Evolutionary conservation across 1,140 invertebrate genomes (phyloP), one percentile per base, ranked within the genome.

Genomic region (Akabosia matsudoensis): DNA sequence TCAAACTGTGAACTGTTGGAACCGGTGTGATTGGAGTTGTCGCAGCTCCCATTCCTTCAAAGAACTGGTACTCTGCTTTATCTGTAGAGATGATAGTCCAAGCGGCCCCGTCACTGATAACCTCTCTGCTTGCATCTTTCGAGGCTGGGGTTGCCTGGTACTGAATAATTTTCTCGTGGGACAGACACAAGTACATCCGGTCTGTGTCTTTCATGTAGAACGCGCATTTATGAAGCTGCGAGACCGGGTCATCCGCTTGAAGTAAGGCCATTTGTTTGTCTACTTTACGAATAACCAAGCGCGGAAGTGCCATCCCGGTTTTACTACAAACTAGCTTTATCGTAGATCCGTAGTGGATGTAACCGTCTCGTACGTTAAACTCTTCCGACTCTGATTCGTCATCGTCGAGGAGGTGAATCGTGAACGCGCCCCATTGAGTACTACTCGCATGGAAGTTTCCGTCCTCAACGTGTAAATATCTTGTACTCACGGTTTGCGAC

Each of bases 51-150:
- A 90, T 89, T 16, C 89, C 90, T 82, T 91, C 90, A 82, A 85
- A 91, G 83, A 91, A 91, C 28, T 88, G 88, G 82, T 91, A 91
- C 83, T 91, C 90, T 28, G 89, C 90, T 83, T 91, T 90, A 80
- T 91, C 90, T n/a, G 90, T 91, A 56, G 88, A 90, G 76, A 91
- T 91, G 82, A 91, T 91, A 37, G 90, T 91, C 90, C 90, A 91
- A 1, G 89, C 89, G 52, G 90, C 90, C 26, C 90, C 90, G 83
- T 91, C 90, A 81, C 89, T 91, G 52, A 91, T 90, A 85, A 89
- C 89, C 79, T 91, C 90, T 81, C 89, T 88, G 82, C 88, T 88
- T 1, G 88, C 84, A 78, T 90, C 89, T 81, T 90, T 89, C 1
- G 87, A 86, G 83, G 88, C 88, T 7, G 87, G 86, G 33, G 88